A percentile compares a stretch with the other conserved stretches of the same genome.
phyloP scores from a whole-genome alignment of 2,113 vertebrate genomes.

The Gnathonemus longibarbis region DNA sequence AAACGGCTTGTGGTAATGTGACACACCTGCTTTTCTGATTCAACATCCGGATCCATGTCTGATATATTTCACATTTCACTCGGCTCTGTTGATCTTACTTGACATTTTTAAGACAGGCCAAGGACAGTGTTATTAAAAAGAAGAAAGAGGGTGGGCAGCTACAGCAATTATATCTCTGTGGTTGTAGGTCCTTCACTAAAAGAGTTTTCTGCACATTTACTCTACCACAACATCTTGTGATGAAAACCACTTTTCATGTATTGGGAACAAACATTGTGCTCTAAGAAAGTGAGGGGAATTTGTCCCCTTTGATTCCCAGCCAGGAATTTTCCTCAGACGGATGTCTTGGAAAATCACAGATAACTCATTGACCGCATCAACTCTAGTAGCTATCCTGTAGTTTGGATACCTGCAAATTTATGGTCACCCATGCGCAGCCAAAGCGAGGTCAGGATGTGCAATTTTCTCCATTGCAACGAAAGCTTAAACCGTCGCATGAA shows the following conservation, averaged over 20 bases:
- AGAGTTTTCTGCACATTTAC: not conserved
- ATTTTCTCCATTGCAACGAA: slow-evolving; percentile 5
- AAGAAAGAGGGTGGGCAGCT: not conserved
- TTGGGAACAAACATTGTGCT: not conserved
- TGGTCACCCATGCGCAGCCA: not conserved
- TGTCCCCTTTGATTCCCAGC: not conserved
- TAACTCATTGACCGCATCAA: not conserved
- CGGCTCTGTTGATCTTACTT: not conserved
- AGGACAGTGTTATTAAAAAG: not conserved
- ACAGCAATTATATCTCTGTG: not conserved
- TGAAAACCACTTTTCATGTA: not conserved
- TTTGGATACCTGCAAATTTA: not conserved
- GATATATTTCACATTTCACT: not conserved
- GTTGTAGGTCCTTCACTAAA: not conserved
- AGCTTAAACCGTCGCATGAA: not conserved
- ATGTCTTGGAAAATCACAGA: not conserved
- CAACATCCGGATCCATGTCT: not conserved
- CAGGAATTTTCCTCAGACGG: not conserved
- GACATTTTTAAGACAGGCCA: not conserved
- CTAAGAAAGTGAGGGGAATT: not conserved
- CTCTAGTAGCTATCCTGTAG: slow-evolving; percentile 4
- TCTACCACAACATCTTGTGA: not conserved
- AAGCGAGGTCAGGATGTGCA: not conserved
- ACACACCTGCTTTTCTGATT: not conserved
- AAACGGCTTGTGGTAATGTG: not conserved